Conservation (phyloP, 2,888 invertebrate species). For the Drosophila sordidula region DNA sequence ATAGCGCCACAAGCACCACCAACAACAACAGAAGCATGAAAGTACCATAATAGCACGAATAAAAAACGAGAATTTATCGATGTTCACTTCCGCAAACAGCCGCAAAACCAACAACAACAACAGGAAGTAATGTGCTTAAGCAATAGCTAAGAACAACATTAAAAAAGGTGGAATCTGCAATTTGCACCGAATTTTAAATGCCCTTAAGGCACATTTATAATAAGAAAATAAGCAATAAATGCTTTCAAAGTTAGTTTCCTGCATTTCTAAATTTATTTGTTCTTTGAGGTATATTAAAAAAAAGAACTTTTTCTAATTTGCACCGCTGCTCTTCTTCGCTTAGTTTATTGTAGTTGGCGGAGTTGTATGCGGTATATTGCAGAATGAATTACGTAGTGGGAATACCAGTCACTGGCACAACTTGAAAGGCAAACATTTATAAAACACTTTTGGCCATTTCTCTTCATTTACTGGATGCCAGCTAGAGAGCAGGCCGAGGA, state of each 20-base stretch:
- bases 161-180: not conserved
- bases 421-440: conserved; percentile 58
- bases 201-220: conserved; percentile 29
- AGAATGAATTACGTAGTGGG: conserved; percentile 1
- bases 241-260: no score
- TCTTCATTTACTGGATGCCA: conserved; percentile 68
- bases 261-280: no score
- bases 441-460: conserved; percentile 76
- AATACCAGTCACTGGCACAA: conserved; percentile 1
- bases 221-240: no score
- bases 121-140: conserved; percentile 61
- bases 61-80: conserved; percentile 78
- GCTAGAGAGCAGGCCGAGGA: conserved; percentile 13
- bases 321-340: not conserved
- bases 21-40: conserved; percentile 24
- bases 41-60: conserved; percentile 41
- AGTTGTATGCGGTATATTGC: not conserved
- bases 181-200: conserved; percentile 7
- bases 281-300: no score
- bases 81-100: conserved; percentile 69
- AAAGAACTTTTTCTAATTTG: no score
- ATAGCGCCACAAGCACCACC: conserved; percentile 4
- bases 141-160: conserved; percentile 40
- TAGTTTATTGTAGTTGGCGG: not conserved
- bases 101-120: conserved; percentile 41